Conservation (phyloP, 2,888 invertebrate species). For the Clusia tigrina region DNA sequence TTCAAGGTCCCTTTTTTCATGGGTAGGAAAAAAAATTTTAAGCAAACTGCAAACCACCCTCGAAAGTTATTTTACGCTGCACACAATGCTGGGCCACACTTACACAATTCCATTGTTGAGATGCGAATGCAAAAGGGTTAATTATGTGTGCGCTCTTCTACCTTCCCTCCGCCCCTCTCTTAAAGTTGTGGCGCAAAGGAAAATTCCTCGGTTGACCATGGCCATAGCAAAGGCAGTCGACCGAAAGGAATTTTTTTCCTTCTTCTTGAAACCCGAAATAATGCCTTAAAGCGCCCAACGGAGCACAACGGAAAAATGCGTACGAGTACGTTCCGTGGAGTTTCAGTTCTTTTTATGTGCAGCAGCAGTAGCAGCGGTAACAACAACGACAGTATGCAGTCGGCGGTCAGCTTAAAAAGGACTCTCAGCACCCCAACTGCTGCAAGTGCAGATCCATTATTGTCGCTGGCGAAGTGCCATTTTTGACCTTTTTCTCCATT, state of each 20-base stretch:
- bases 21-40: background rate
- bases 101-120: background rate
- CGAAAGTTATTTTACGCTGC: background rate
- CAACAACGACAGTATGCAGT: background rate
- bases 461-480: background rate
- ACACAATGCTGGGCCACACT: conserved; percentile 4
- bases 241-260: background rate
- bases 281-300: too few relatives aligned
- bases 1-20: background rate
- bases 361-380: background rate
- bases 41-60: conserved; percentile 4
- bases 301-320: too few relatives aligned
- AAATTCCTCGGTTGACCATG: conserved; percentile 34
- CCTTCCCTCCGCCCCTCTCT: too few relatives aligned
- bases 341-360: background rate
- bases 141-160: conserved; percentile 22
- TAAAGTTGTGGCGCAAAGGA: conserved; percentile 19
- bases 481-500: conserved; percentile 3
- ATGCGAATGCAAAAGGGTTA: conserved; percentile 28
- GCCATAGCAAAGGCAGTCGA: conserved; percentile 18
- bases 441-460: background rate
- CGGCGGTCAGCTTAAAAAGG: background rate
- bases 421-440: background rate
- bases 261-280: background rate
- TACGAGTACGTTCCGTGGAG: too few relatives aligned